These are phyloP conservation scores for Lindbergichthys nudifrons DNA, from an alignment of 2,797 vertebrate genomes.

Conservation along the genomic window DNA sequence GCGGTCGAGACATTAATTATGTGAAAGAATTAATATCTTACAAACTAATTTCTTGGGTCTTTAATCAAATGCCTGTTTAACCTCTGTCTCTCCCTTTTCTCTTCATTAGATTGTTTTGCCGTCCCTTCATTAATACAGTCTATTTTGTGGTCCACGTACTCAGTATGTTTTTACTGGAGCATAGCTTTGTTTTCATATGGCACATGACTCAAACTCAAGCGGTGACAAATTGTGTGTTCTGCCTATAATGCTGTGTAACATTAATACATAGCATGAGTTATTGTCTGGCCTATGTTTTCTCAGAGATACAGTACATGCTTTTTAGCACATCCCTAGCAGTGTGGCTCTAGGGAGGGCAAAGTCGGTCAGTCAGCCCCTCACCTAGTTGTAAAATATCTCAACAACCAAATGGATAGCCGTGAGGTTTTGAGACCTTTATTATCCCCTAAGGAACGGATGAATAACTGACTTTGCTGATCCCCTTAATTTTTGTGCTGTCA, in stretches of 20 bases:
- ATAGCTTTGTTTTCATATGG: slow-evolving; percentile 24
- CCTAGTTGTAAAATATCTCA: neutral
- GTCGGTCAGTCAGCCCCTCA: neutral
- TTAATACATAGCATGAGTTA: neutral
- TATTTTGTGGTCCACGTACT: slow-evolving; percentile 11
- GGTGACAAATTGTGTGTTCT: slow-evolving; percentile 20
- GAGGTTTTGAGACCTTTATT: neutral
- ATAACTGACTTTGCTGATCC: neutral
- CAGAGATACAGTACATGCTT: slow-evolving; percentile 1
- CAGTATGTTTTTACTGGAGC: slow-evolving; percentile 15
- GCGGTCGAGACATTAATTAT: slow-evolving; percentile 48
- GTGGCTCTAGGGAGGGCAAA: neutral
- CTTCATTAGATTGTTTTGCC: neutral
- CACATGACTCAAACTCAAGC: slow-evolving; percentile 10
- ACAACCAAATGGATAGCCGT: neutral
- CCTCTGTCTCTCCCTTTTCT: slow-evolving; percentile 33
- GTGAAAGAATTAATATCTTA: slow-evolving; percentile 48
- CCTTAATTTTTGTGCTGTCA: neutral
- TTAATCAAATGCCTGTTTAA: slow-evolving; percentile 64
- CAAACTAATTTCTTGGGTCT: slow-evolving; percentile 64
- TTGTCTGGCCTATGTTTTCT: slow-evolving; percentile 10
- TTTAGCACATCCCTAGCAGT: neutral
- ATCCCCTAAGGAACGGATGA: neutral
- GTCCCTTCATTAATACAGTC: slow-evolving; percentile 17
- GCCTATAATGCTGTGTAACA: slow-evolving; percentile 14